Percentiles rank a stretch among this genome's conserved stretches.
Evolutionary conservation across 2,888 invertebrate genomes (phyloP).

Genomic region (Drosophila robusta): DNA sequence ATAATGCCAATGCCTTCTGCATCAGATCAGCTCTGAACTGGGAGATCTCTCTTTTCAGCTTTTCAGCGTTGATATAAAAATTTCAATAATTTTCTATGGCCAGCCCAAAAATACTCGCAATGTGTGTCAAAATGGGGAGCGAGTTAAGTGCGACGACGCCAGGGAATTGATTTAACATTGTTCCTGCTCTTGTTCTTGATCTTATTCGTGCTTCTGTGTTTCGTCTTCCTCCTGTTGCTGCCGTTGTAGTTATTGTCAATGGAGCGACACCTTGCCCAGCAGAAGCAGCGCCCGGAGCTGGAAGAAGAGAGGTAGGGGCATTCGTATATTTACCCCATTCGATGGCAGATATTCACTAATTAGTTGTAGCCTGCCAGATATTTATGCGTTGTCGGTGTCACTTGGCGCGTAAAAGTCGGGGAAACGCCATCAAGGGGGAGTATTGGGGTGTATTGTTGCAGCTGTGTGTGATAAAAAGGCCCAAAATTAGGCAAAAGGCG

Average conservation of each 20-base stretch:
- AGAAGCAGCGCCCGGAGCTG: conserved; percentile 5
- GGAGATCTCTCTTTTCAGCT: conserved; percentile 14
- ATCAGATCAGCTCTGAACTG: conserved; percentile 30
- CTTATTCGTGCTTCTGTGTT: conserved; percentile 13
- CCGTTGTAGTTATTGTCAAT: conserved; percentile 35
- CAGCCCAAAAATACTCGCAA: conserved; percentile 65
- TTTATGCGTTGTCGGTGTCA: conserved; percentile 79
- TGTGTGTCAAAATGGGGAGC: conserved; percentile 59
- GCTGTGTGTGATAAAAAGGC: conserved; percentile 83
- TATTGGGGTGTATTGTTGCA: conserved; percentile 54
- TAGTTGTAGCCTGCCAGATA: conserved; percentile 74
- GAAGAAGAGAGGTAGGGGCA: conserved; percentile 18
- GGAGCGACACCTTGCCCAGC: conserved; percentile 70
- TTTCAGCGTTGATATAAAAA: conserved; percentile 66
- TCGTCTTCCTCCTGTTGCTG: conserved; percentile 4
- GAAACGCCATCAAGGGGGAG: not conserved
- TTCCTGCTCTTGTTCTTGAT: conserved; percentile 24
- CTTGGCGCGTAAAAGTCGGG: conserved; percentile 74
- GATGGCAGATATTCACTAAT: conserved; percentile 70
- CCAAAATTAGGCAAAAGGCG: conserved; percentile 81
- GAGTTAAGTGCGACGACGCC: conserved; percentile 72
- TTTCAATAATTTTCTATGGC: conserved; percentile 69
- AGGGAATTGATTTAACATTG: conserved; percentile 75
- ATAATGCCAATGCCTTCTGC: conserved; percentile 56
- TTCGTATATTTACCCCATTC: conserved; percentile 53